Evolutionary conservation across 2,797 vertebrate species (phyloP), one percentile per base, ranked within the genome.

Genomic region (Phalanger gymnotis): DNA sequence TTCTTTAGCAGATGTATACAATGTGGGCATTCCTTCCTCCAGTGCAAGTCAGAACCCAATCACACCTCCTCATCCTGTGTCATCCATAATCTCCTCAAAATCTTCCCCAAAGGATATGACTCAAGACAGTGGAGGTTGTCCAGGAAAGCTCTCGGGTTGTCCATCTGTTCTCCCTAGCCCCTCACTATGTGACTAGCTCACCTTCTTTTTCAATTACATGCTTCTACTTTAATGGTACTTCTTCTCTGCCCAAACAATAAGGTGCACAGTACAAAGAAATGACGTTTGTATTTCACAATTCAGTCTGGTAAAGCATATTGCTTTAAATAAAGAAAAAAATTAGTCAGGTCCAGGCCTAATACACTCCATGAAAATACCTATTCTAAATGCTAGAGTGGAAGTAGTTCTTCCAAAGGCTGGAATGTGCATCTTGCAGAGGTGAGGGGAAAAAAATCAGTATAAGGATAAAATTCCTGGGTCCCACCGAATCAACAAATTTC

Each of bases 331-430:
- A 92, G 90, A 54, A 66, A 30, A 92, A 90, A 25, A 19, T 53
- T n/a, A 93, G 19, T 66, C 28, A 91, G 47, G 81, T 52, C 7
- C 16, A 96, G 54, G 52, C 22, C 22, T 95, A 53, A 22, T 73
- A 92, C 34, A 92, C 92, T 91, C 51, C 61, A 94, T 56, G 95
- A 81, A 87, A 92, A 94, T 90, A 91, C 3, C 40, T 53, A 90
- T 92, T 55, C 93, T 31, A 31, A 96, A 95, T 73, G 90, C 73
- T 53, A 51, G 28, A 31, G 31, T 94, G 53, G 54, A 95, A 61
- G 53, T 19, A 94, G 28, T 47, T 92, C 34, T 89, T 55, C 53
- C 93, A 30, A 27, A 47, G 91, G 55, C n/a, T 92, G 61, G 58
- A 81, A 90, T 9, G 34, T 93, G 2, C 53, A 61, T 52, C 31